Base-by-base conservation (phyloP, 2,797 vertebrate species). In the Poeciliopsis paucimaculata region DNA sequence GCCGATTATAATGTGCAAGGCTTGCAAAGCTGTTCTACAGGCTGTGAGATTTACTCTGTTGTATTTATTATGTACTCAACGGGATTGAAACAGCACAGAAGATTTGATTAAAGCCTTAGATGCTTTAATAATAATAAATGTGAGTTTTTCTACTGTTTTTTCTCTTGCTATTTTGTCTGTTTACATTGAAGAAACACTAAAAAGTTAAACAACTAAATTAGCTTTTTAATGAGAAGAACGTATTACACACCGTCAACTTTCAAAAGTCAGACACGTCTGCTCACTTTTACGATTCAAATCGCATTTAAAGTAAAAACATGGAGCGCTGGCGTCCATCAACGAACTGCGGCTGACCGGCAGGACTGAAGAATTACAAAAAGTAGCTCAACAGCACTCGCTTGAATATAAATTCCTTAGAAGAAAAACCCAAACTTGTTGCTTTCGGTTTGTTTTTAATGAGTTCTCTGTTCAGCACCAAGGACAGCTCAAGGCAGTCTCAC, bases 401-500 rank as follows among this genome's bases (percentile, higher is more conserved):
- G 5, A 76, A 64, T 57, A 26, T 23, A 72, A 82, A 43, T 73
- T 62, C 26, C 39, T 31, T 47, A 18, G 13, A 43, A 57, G 1
- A n/a, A 16, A 41, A 70, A 73, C 81, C 15, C 2, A 31, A 57
- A 77, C 76, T 77, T 73, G 76, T 64, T 6, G 7, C 73, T 28
- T 60, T 85, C 36, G 10, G 41, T 79, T 3, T 90, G 72, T 11
- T 12, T 78, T 81, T 89, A 93, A 88, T 83, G 85, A 90, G 85
- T 82, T 91, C 80, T 85, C 57, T 23, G 78, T 88, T 84, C 85
- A 90, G 85, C 74, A 91, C 87, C 87, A 82, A 1, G 75, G 90
- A 92, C 82, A 92, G 90, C 85, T 89, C 73, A 45, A 66, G 73
- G 57, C 60, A 45, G 26, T 75, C 16, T 36, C 41, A 75, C 4